A percentile compares a stretch with the other conserved stretches of the same genome.
Conservation (phyloP, 2,113 vertebrate species). For the Bufo bufo region DNA sequence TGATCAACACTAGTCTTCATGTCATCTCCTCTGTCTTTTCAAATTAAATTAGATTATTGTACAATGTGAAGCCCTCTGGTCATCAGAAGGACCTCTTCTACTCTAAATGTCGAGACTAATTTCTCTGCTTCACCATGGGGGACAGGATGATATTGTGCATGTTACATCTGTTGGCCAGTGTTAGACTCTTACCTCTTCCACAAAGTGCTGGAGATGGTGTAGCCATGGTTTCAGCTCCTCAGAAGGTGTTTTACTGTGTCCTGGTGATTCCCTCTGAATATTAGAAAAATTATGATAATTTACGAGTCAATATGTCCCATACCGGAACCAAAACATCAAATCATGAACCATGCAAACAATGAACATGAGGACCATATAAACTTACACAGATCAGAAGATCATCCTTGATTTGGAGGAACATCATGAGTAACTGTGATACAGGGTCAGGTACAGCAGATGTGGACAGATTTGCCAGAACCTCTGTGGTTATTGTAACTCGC, state of each 20-base stretch:
- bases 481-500: background rate
- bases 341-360: background rate
- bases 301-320: background rate
- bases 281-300: background rate
- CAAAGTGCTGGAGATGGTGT: background rate
- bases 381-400: constrained; percentile 11
- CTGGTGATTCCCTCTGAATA: background rate
- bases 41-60: too few relatives aligned
- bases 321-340: background rate
- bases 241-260: background rate
- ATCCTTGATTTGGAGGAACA: constrained; percentile 2
- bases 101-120: too few relatives aligned
- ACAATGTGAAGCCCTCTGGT: too few relatives aligned
- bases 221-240: background rate
- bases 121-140: too few relatives aligned
- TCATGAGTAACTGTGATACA: background rate
- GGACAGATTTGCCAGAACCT: background rate
- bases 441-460: background rate
- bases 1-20: too few relatives aligned
- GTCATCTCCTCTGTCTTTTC: too few relatives aligned
- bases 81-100: too few relatives aligned
- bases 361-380: background rate
- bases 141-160: too few relatives aligned
- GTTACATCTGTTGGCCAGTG: too few relatives aligned
- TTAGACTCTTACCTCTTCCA: background rate